These are phyloP conservation scores for Sporophila hypoxantha DNA, from an alignment of 2,113 vertebrate species.

Conservation along the genomic window DNA sequence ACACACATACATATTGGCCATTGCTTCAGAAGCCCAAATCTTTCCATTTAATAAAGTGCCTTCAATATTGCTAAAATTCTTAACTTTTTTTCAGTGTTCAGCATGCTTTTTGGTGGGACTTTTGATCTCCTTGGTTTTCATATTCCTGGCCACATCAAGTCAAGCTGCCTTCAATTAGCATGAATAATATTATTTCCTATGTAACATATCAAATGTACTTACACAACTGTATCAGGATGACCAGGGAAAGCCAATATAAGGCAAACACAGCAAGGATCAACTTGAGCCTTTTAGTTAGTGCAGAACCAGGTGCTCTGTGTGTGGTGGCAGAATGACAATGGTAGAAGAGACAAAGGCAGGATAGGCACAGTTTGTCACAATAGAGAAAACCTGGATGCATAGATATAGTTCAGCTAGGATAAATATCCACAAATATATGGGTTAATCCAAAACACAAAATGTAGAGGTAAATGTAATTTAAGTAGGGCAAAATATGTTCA, in stretches of 20 bases:
- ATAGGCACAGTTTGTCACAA: background rate
- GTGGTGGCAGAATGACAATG: background rate
- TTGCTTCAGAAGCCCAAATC: conserved; percentile 21
- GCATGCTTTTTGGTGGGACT: fast-evolving
- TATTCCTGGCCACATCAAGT: background rate
- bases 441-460: background rate
- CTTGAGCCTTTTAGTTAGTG: background rate
- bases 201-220: background rate
- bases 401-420: background rate
- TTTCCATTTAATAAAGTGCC: background rate
- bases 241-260: background rate
- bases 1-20: background rate
- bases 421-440: background rate
- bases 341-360: background rate
- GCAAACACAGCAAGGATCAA: background rate
- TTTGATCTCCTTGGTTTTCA: background rate
- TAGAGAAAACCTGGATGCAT: background rate
- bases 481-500: background rate
- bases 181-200: background rate
- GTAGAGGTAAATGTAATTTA: background rate
- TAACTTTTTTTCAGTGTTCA: background rate
- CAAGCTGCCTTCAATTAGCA: background rate
- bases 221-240: background rate
- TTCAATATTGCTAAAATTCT: background rate
- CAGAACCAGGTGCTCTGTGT: background rate